These are phyloP conservation scores for Allophyes oxyacanthae DNA, from an alignment of 2,888 invertebrate species.

Conservation along the genomic window DNA sequence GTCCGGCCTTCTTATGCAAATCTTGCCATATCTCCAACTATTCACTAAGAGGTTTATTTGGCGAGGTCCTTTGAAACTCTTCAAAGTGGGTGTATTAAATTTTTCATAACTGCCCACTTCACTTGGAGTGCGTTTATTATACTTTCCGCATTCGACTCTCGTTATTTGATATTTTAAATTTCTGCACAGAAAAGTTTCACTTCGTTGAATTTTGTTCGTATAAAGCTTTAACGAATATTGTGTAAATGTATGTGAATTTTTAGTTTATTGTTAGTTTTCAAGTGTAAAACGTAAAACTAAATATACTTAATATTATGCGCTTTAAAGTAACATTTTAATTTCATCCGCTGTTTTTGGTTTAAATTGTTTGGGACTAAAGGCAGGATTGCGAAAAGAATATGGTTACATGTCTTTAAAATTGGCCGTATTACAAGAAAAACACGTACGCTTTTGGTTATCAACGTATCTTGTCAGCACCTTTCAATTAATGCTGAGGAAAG, in stretches of 20 bases:
- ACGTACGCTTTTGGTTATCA: constrained; percentile 80
- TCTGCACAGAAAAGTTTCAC: constrained; percentile 34
- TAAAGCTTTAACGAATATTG: constrained; percentile 30
- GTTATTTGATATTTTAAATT: constrained; percentile 57
- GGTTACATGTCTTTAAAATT: constrained; percentile 64
- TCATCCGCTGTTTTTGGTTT: constrained; percentile 26
- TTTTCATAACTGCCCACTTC: constrained; percentile 82
- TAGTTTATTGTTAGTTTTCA: constrained; percentile 26
- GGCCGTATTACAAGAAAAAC: constrained; percentile 79
- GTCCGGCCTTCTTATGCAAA: constrained; percentile 84
- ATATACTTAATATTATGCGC: constrained; percentile 11
- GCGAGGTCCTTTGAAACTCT: constrained; percentile 75
- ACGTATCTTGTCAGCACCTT: constrained; percentile 75
- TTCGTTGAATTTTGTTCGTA: constrained; percentile 23
- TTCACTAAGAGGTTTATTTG: constrained; percentile 85
- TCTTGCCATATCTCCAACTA: constrained; percentile 79
- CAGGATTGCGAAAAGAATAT: constrained; percentile 50
- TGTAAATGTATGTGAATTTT: constrained; percentile 27
- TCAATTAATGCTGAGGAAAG: constrained; percentile 75
- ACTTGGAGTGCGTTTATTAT: constrained; percentile 69
- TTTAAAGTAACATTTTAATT: constrained; percentile 12
- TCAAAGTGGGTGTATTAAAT: constrained; percentile 81
- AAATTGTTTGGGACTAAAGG: constrained; percentile 34
- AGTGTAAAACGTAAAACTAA: constrained; percentile 13
- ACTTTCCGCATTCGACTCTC: constrained; percentile 53